Percentiles rank a stretch among this genome's conserved stretches.
These are phyloP conservation scores for Nymphalis c-album DNA, from an alignment of 2,888 invertebrate species.

Conservation along the genomic window DNA sequence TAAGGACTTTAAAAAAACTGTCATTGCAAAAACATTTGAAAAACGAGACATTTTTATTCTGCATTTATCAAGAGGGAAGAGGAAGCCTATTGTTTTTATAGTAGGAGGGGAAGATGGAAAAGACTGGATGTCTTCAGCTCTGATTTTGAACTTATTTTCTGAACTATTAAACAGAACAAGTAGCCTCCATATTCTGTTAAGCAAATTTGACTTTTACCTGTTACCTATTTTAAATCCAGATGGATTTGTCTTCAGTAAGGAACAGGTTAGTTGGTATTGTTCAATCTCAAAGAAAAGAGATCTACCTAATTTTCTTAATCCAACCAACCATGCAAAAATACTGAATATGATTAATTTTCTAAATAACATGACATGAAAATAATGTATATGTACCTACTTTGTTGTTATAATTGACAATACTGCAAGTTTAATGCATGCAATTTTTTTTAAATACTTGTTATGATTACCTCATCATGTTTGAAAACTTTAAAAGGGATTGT, in stretches of 20 bases:
- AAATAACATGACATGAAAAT: too few relatives aligned
- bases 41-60: conserved; percentile 58
- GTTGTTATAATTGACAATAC: too few relatives aligned
- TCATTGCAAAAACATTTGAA: conserved; percentile 59
- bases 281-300: background rate
- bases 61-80: conserved; percentile 50
- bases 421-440: too few relatives aligned
- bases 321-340: too few relatives aligned
- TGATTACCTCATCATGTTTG: too few relatives aligned
- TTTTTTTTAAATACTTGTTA: too few relatives aligned
- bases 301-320: too few relatives aligned
- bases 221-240: conserved; percentile 71
- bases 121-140: conserved; percentile 64
- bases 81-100: conserved; percentile 53
- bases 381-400: too few relatives aligned
- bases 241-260: conserved; percentile 63
- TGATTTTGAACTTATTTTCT: conserved; percentile 56
- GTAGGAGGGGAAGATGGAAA: conserved; percentile 67
- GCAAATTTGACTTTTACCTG: conserved; percentile 62
- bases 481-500: too few relatives aligned
- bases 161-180: conserved; percentile 46
- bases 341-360: too few relatives aligned
- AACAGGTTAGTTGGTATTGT: conserved; percentile 45
- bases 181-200: conserved; percentile 41
- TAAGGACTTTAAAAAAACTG: conserved; percentile 47